Percentiles rank a stretch among this genome's conserved stretches.
Evolutionary conservation across 2,888 invertebrate species (phyloP).

Genomic region (Hemaris fuciformis): DNA sequence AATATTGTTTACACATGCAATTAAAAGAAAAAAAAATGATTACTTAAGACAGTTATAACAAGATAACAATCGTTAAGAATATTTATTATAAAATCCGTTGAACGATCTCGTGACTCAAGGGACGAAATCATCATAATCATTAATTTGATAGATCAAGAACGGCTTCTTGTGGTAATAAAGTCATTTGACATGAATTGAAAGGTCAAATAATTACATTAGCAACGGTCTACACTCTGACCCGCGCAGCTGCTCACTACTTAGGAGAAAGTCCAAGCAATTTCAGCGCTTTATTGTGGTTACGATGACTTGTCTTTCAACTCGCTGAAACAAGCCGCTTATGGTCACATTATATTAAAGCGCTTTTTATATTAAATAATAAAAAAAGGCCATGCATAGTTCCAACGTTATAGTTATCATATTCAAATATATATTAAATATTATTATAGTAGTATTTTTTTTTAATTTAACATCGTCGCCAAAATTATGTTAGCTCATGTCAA

Average conservation of each 20-base stretch:
- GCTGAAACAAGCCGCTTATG: background rate
- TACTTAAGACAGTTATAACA: no score
- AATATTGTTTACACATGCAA: no score
- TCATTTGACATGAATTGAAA: constrained; percentile 71
- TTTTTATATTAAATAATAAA: background rate
- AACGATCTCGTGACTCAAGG: background rate
- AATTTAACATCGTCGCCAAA: no score
- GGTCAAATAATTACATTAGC: constrained; percentile 72
- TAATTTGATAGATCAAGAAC: constrained; percentile 7
- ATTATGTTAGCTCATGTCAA: no score
- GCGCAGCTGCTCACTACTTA: constrained; percentile 15
- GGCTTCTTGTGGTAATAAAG: constrained; percentile 11
- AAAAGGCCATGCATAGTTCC: no score
- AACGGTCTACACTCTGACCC: constrained; percentile 44
- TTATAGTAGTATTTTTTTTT: no score
- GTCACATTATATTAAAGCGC: background rate
- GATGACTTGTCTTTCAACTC: background rate
- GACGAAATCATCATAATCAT: background rate
- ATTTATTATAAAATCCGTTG: background rate
- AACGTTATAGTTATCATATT: no score
- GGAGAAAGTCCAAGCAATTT: constrained; percentile 11
- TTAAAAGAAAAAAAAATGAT: no score
- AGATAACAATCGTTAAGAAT: no score
- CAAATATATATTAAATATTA: no score
- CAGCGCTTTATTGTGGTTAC: background rate